Conservation (phyloP, 2,797 vertebrate species). For the Alosa sapidissima region DNA sequence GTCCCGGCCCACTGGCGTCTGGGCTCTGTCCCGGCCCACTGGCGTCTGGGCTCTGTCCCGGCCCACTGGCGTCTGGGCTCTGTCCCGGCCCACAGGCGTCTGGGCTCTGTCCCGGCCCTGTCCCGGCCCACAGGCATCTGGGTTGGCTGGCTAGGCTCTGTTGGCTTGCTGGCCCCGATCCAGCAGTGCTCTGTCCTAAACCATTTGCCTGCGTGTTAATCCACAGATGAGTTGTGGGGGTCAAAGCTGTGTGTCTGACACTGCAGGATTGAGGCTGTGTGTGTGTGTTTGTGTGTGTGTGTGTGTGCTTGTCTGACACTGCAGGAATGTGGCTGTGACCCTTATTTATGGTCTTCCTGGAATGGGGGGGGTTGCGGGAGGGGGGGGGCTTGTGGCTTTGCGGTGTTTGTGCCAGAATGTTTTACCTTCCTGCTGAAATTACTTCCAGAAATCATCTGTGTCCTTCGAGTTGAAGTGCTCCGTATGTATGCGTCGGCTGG, state of each 20-base stretch:
- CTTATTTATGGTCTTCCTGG: conserved; percentile 6
- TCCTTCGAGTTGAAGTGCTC: conserved; percentile 47
- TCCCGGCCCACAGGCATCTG: neutral
- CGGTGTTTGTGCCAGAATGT: conserved; percentile 43
- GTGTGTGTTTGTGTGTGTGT: neutral
- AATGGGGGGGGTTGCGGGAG: conserved; percentile 44
- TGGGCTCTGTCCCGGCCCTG: neutral
- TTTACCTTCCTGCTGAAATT: conserved; percentile 59
- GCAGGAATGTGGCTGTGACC: neutral
- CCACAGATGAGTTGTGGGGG: neutral
- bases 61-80: too few relatives aligned
- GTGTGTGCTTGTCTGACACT: neutral
- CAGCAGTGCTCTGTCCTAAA: neutral
- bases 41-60: too few relatives aligned
- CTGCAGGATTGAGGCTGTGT: neutral
- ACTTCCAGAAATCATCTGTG: conserved; percentile 66
- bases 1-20: neutral
- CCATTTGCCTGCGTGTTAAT: neutral
- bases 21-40: too few relatives aligned
- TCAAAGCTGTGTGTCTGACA: conserved; percentile 11
- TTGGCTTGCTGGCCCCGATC: neutral
- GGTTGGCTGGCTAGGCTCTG: neutral
- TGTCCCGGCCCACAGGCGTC: too few relatives aligned
- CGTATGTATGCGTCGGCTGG: conserved; percentile 49
- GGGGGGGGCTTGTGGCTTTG: conserved; percentile 52